Base-by-base conservation (phyloP, 2,113 vertebrate genomes). In the Chitala chitala region DNA sequence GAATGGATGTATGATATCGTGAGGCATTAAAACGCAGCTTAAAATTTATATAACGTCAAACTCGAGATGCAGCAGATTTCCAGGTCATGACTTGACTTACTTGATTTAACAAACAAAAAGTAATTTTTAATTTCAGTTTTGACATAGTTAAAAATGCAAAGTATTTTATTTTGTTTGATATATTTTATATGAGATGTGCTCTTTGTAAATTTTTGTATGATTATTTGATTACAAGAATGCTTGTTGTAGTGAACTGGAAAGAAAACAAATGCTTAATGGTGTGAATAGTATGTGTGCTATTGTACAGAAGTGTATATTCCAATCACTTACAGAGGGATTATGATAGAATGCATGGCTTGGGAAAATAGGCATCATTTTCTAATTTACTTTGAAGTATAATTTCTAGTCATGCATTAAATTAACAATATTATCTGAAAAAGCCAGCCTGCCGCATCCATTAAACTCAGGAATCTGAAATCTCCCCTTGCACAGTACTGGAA, bases 321-420 rank as follows among this genome's bases (percentile, higher is more conserved):
- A 36, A 36, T 55, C 51, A 63, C 65, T 54, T 40, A 77, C 66
- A 48, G 48, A 68, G 20, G 78, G 74, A 81, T 84, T 73, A 77
- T 69, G 44, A 61, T 10, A 77, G 66, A 81, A 77, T 75, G 75
- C 68, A 54, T 50, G 58, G 36, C 59, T 80, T 71, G 73, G 72
- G 71, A 84, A 80, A 83, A 85, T 76, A 84, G 78, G 65, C 72
- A 48, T 85, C 73, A 81, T 85, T 87, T 85, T 82, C 80, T 80
- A 72, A 82, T 84, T 86, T 69, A 51, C 86, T 92, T 93, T 92
- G 90, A 93, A 91, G 85, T 90, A 76, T 79, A 87, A 86, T 87
- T 90, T 78, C 79, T 88, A 91, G 82, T 88, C 86, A 90, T 90
- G 90, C 89, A 85, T 91, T 93, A 89, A 92, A 86, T 91, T 82